Evolutionary conservation across 1,140 invertebrate species (phyloP), one percentile per base, ranked within the genome.

Genomic region (Drosophila erecta): DNA sequence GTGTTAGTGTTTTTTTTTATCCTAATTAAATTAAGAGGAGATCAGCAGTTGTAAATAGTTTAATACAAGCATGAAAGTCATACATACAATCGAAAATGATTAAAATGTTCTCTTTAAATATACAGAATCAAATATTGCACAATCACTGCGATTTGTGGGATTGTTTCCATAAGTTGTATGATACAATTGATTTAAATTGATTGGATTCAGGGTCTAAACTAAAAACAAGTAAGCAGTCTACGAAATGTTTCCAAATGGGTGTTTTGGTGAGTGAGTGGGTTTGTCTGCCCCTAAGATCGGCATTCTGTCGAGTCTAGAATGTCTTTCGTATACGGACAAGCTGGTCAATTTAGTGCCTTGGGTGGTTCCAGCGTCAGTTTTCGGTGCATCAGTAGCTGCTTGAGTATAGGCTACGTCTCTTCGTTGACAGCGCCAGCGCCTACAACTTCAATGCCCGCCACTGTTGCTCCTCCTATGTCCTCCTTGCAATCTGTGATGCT

Each of bases 371-470:
- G 59, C 33, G 74, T 73, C 66, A 89, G 75, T 74, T 91, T 74
- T 15, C 89, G 84, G 46, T 90, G 90, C 91, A 92, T 89, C 38
- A 92, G 72, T 76, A 92, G 75, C 78, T 90, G 85, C 76, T 92
- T 92, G 51, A 92, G 91, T 92, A 92, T 92, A 92, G 91, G 91
- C 91, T 92, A 92, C 91, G 91, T 92, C 70, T 92, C 90, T 41
- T 83, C 76, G 79, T 81, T 91, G 43, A 85, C 64, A 55, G 81
- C 67, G 49, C 81, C 76, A 76, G 65, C 76, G 56, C 81, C 77
- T 43, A 89, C 72, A 83, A 89, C 67, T 87, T 87, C 83, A 83
- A 87, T 76, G 55, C 79, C 84, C 35, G 75, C 79, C 15, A 84
- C 73, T 30, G 76, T 44, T 33, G 72, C 51, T 54, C 67, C 47